These are phyloP conservation scores for Mactra quadrangularis DNA, from an alignment of 1,140 invertebrate genomes.

Conservation along the genomic window DNA sequence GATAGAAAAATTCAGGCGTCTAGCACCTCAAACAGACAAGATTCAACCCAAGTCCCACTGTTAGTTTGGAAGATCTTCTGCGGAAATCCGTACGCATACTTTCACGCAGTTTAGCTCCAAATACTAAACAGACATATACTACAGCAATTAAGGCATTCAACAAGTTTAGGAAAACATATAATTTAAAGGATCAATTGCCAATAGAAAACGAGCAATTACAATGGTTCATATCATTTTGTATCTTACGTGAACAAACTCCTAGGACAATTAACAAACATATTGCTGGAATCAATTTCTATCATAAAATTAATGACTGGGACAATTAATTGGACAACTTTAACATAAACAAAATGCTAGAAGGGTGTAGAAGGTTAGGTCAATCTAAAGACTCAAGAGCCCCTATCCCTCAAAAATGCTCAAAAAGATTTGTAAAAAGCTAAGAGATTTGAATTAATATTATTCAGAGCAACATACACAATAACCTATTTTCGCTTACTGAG, in stretches of 20 bases:
- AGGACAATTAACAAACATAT: neutral
- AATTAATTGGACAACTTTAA: neutral
- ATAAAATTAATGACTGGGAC: neutral
- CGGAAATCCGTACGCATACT: neutral
- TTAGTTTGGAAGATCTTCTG: slow-evolving; percentile 33
- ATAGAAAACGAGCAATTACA: neutral
- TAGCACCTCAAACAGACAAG: slow-evolving; percentile 13
- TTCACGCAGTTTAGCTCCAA: slow-evolving; percentile 3
- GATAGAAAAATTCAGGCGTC: slow-evolving; percentile 31
- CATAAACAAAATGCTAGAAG: slow-evolving; percentile 38
- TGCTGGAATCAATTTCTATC: neutral
- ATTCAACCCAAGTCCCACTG: neutral
- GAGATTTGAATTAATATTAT: slow-evolving; percentile 21
- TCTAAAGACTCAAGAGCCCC: slow-evolving; percentile 2
- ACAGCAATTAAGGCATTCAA: slow-evolving; percentile 14
- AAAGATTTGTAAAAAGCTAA: neutral
- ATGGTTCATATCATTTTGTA: slow-evolving; percentile 32
- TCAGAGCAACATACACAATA: slow-evolving; percentile 12
- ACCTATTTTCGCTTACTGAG: slow-evolving; percentile 49
- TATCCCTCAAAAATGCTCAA: neutral
- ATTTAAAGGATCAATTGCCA: neutral
- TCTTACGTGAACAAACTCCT: neutral
- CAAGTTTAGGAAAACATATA: slow-evolving; percentile 11
- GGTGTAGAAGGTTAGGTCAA: neutral
- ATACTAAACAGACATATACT: slow-evolving; percentile 16